Evolutionary conservation across 2,797 vertebrate species (phyloP).

Genomic region (Atherinosoma microstoma): DNA sequence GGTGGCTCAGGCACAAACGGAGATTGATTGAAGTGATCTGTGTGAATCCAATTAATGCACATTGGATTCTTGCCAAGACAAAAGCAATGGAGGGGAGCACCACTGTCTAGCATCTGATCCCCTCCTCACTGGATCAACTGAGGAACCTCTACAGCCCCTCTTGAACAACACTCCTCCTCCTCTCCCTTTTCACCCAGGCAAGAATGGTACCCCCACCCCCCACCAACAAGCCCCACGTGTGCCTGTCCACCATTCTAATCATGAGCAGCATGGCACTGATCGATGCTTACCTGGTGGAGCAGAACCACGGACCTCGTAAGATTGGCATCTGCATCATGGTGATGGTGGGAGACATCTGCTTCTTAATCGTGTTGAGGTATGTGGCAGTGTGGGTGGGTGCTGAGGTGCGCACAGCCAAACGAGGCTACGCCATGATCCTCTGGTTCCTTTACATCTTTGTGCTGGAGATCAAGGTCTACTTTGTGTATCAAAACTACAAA

Average conservation of each 20-base stretch:
- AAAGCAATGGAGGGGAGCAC: constrained; percentile 70
- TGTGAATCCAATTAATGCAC: constrained; percentile 76
- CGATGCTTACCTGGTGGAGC: constrained; percentile 87
- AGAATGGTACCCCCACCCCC: constrained; percentile 86
- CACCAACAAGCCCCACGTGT: constrained; percentile 90
- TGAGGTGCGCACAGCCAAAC: constrained; percentile 89
- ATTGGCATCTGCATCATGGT: constrained; percentile 88
- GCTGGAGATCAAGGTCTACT: constrained; percentile 90
- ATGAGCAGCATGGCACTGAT: constrained; percentile 88
- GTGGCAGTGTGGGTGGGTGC: constrained; percentile 91
- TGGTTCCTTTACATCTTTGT: constrained; percentile 90
- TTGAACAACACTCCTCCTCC: constrained; percentile 47
- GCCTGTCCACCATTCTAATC: constrained; percentile 86
- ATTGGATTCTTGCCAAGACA: constrained; percentile 73
- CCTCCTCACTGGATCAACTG: constrained; percentile 53
- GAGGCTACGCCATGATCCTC: constrained; percentile 90
- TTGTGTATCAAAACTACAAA: constrained; percentile 92
- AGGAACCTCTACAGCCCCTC: constrained; percentile 52
- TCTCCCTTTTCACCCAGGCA: constrained; percentile 40
- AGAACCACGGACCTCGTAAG: constrained; percentile 87
- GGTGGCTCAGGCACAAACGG: constrained; percentile 69
- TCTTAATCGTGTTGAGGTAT: constrained; percentile 88
- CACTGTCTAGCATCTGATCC: constrained; percentile 73
- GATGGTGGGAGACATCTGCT: constrained; percentile 90
- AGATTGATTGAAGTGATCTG: constrained; percentile 79